phyloP scores from a whole-genome alignment of 1,140 invertebrate species.

The Drosophila parabipectinata region DNA sequence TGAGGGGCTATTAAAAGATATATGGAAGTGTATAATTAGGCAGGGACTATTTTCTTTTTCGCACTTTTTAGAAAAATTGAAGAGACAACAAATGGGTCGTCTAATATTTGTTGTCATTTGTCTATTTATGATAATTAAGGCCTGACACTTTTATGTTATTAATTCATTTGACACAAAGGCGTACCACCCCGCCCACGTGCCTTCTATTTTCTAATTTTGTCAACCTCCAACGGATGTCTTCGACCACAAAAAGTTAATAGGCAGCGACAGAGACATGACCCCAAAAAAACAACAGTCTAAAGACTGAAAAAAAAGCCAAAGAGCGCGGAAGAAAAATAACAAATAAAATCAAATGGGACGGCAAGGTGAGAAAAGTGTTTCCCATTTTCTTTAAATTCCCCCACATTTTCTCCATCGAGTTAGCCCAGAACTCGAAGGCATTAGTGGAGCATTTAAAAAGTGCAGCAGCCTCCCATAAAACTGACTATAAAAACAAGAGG shows the following conservation, averaged over 20 bases:
- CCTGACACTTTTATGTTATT: constrained; percentile 80
- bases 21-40: constrained; percentile 26
- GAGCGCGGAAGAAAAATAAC: constrained; percentile 17
- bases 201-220: constrained; percentile 66
- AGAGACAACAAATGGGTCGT: constrained; percentile 60
- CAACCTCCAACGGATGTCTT: constrained; percentile 66
- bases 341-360: constrained; percentile 54
- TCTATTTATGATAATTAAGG: constrained; percentile 80
- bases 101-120: constrained; percentile 80
- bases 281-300: constrained; percentile 35
- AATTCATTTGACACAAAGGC: constrained; percentile 72
- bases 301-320: constrained; percentile 18
- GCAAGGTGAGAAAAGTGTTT: constrained; percentile 74
- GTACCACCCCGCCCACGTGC: constrained; percentile 49
- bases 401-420: constrained; percentile 21
- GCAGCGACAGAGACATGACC: constrained; percentile 54
- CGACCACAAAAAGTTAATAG: constrained; percentile 79
- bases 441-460: constrained; percentile 69
- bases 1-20: constrained; percentile 40
- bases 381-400: constrained; percentile 15
- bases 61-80: constrained; percentile 31
- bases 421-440: constrained; percentile 37
- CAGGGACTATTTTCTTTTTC: constrained; percentile 17
- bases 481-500: constrained; percentile 60
- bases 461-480: constrained; percentile 65